Conservation (phyloP, 2,797 vertebrate species). For the Scarus forsteni region DNA sequence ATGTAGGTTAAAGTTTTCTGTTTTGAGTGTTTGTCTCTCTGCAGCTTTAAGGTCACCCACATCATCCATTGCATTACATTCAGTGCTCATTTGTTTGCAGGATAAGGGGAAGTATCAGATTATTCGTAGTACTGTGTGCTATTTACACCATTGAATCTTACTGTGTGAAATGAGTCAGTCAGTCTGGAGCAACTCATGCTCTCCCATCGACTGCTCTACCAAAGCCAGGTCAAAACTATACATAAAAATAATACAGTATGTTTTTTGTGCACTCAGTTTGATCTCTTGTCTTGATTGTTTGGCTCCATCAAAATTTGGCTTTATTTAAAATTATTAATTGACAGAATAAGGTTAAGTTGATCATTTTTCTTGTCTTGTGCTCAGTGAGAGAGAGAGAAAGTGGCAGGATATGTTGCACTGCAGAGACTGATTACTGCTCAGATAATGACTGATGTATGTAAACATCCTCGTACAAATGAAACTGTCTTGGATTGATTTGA, state of each 20-base stretch:
- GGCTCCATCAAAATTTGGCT: background rate
- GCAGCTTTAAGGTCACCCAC: constrained; percentile 15
- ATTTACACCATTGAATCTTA: constrained; percentile 33
- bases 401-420: constrained; percentile 74
- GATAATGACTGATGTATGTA: constrained; percentile 61
- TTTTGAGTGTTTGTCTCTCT: background rate
- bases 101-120: constrained; percentile 58
- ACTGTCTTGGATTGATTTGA: constrained; percentile 14
- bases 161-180: constrained; percentile 66
- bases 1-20: background rate
- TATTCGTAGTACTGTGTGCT: constrained; percentile 42
- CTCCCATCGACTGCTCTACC: constrained; percentile 7
- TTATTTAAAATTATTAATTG: background rate
- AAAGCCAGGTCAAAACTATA: background rate
- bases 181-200: constrained; percentile 37
- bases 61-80: constrained; percentile 5
- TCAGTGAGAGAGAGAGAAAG: constrained; percentile 48
- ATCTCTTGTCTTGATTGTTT: constrained; percentile 4
- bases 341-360: background rate
- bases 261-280: constrained; percentile 17
- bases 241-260: constrained; percentile 7
- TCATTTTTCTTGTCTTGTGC: constrained; percentile 22
- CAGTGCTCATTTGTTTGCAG: constrained; percentile 3
- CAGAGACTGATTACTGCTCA: constrained; percentile 60
- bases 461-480: constrained; percentile 41